Percentiles rank a stretch among this genome's conserved stretches.
phyloP scores from a whole-genome alignment of 2,113 vertebrate genomes.

The Zapornia atra region DNA sequence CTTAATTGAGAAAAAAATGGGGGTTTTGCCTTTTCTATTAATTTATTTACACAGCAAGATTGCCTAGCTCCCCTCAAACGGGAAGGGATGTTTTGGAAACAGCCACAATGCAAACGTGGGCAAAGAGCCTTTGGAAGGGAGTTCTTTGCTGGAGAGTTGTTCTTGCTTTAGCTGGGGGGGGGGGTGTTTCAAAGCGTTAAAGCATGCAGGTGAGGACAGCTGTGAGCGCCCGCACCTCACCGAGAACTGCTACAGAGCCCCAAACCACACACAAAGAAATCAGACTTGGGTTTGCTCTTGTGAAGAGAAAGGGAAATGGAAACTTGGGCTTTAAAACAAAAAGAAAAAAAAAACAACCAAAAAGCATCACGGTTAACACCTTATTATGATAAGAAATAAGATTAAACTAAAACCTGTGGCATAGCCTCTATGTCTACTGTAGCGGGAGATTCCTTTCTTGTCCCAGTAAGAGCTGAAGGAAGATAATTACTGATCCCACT shows the following conservation, averaged over 20 bases:
- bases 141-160: neutral
- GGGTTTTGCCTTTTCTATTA: neutral
- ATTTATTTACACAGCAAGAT: neutral
- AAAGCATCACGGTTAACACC: neutral
- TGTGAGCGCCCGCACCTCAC: neutral
- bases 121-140: neutral
- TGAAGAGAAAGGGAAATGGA: neutral
- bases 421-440: neutral
- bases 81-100: neutral
- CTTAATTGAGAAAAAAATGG: neutral
- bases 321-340: neutral
- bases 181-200: neutral
- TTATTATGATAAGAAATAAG: neutral
- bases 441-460: neutral
- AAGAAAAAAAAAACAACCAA: neutral
- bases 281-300: neutral
- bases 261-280: neutral
- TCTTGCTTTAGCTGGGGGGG: fast-evolving
- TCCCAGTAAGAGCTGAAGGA: neutral
- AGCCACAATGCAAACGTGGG: neutral
- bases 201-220: neutral
- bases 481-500: neutral
- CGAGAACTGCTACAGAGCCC: neutral
- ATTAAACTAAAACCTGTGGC: neutral
- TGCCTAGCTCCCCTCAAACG: neutral